A percentile compares a stretch with the other conserved stretches of the same genome.
Conservation (phyloP, 2,797 vertebrate species). For the Falco rusticolus region DNA sequence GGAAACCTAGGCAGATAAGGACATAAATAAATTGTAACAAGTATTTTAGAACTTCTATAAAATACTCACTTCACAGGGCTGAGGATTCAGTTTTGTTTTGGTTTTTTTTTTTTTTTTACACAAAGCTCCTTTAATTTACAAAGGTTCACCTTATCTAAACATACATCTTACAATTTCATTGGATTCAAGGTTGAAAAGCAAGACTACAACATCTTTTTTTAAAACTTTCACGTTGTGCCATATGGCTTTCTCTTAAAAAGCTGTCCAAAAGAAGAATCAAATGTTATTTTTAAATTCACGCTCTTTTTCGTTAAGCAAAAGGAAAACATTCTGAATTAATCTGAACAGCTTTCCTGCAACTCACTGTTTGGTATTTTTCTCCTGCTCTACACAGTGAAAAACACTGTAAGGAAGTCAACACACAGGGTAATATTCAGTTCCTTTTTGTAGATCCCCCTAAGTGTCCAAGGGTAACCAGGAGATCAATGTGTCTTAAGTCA, state of each 20-base stretch:
- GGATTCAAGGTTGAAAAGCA: background rate
- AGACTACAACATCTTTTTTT: background rate
- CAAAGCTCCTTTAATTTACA: background rate
- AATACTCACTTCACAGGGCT: background rate
- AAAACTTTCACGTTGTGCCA: background rate
- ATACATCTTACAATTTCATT: background rate
- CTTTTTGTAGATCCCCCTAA: background rate
- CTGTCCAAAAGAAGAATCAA: background rate
- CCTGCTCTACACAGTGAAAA: background rate
- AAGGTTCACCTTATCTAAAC: background rate
- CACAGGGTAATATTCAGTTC: background rate
- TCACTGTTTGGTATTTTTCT: background rate
- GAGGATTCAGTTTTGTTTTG: background rate
- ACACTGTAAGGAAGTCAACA: background rate
- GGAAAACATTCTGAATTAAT: background rate
- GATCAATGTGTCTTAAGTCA: background rate
- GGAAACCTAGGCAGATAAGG: background rate
- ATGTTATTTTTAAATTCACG: background rate
- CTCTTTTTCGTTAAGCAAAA: background rate
- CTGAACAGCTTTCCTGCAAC: background rate
- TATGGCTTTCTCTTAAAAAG: background rate
- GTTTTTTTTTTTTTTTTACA: background rate
- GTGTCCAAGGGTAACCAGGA: background rate
- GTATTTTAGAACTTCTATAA: background rate
- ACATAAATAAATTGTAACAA: background rate